Base-by-base conservation (phyloP, 1,140 invertebrate species). In the Agrypnia vestita region DNA sequence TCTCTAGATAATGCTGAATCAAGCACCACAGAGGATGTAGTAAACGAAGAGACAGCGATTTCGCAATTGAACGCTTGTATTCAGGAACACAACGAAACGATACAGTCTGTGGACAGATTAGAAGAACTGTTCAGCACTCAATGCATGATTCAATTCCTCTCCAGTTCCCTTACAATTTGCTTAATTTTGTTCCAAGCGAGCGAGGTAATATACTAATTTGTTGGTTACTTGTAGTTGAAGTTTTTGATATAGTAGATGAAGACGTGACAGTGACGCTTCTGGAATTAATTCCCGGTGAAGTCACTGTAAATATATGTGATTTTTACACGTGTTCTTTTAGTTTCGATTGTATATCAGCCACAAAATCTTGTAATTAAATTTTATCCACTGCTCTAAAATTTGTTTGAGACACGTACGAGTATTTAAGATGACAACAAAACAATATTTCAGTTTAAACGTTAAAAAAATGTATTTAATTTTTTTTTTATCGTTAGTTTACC, bases 181-280 rank as follows among this genome's bases (percentile, higher is more conserved):
- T 21, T 76, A 11, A 25, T 76, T 21, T 10, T 76, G 0, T 76
- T 76, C 46, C 75, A 76, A 43, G 11, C 61, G 8, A 64, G 75
- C 12, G 56, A 49, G 43, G 75, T 76, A 64, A 64, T 17, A 35
- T 35, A 35, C 25, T 35, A 35, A 35, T 1, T 35, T 35, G 1
- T 35, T 35, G 6, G n/a, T n/a, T n/a, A n/a, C n/a, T n/a, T n/a
- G n/a, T n/a, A n/a, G n/a, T n/a, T n/a, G n/a, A n/a, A n/a, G n/a
- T n/a, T n/a, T n/a, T n/a, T n/a, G n/a, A n/a, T n/a, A n/a, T n/a
- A n/a, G n/a, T n/a, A n/a, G n/a, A n/a, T n/a, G n/a, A n/a, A n/a
- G n/a, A n/a, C n/a, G n/a, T n/a, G n/a, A n/a, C 53, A 15, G 19
- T 53, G 17, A 4, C 8, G 13, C 51, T 8, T 53, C 51, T n/a